These are phyloP conservation scores for Blastomussa wellsi DNA, from an alignment of 92 coral and sea anemone genomes.

Conservation along the genomic window DNA sequence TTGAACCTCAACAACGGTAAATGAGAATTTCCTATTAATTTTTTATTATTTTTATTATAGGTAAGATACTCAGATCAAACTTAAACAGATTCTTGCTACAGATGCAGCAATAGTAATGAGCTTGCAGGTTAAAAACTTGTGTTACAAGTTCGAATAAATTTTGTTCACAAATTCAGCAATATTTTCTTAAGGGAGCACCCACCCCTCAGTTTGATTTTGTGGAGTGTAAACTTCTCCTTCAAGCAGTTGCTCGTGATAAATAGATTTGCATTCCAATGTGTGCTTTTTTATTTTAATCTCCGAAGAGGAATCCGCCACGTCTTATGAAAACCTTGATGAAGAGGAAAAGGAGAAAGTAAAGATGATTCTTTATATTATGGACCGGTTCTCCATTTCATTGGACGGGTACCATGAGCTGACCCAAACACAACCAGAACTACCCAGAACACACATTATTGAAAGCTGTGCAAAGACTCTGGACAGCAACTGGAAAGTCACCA, in stretches of 20 bases:
- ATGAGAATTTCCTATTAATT: not conserved
- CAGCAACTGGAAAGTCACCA: slow-evolving; percentile 26
- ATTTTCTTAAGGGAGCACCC: too few species aligned
- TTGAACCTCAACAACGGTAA: not conserved
- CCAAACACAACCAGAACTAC: not conserved
- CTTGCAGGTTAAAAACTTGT: too few species aligned
- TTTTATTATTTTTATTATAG: not conserved
- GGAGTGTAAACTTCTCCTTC: too few species aligned
- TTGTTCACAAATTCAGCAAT: too few species aligned
- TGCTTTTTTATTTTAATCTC: not conserved
- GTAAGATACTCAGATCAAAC: too few species aligned
- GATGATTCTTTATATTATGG: slow-evolving; percentile 20
- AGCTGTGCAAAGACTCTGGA: slow-evolving; percentile 36
- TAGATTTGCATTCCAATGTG: not conserved
- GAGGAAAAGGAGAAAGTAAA: slow-evolving; percentile 32
- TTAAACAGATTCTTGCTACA: too few species aligned
- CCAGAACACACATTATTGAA: slow-evolving; percentile 25
- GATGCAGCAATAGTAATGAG: too few species aligned
- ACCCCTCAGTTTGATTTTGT: too few species aligned
- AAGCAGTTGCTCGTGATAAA: not conserved
- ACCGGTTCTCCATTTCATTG: slow-evolving; percentile 1
- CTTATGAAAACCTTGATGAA: slow-evolving; percentile 17
- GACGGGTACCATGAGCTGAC: slow-evolving; percentile 5
- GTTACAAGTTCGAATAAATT: too few species aligned
- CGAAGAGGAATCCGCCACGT: not conserved